These are phyloP conservation scores for Cybosia mesomella DNA, from an alignment of 2,888 invertebrate species.

Conservation along the genomic window DNA sequence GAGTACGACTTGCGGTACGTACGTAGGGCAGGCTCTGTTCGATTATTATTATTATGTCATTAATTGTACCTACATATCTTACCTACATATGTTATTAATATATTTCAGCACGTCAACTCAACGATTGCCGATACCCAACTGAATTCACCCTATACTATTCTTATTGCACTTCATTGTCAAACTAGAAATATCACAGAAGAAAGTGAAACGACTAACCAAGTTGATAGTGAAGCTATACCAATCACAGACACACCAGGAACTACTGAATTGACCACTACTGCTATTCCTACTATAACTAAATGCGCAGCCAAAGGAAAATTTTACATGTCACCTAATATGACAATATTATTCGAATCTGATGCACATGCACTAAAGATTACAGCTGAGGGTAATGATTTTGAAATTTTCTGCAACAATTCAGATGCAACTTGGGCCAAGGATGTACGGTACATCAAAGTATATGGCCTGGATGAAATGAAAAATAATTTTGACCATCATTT, in stretches of 20 bases:
- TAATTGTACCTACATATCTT: background rate
- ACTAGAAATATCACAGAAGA: constrained; percentile 41
- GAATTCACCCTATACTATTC: constrained; percentile 63
- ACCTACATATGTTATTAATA: background rate
- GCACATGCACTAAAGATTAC: constrained; percentile 58
- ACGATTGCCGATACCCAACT: constrained; percentile 70
- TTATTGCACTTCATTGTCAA: constrained; percentile 71
- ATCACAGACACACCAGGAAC: constrained; percentile 17
- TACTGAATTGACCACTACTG: constrained; percentile 7
- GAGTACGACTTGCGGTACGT: too few species aligned
- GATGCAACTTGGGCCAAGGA: constrained; percentile 55
- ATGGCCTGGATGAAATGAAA: constrained; percentile 68
- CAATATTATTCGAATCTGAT: constrained; percentile 63
- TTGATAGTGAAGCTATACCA: constrained; percentile 18
- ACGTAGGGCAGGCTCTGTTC: too few species aligned
- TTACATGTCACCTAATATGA: constrained; percentile 61
- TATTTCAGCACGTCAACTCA: constrained; percentile 65
- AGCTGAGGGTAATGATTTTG: constrained; percentile 59
- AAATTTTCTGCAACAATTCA: constrained; percentile 57
- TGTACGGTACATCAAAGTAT: constrained; percentile 67
- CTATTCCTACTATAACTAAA: constrained; percentile 15
- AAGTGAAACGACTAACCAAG: constrained; percentile 8
- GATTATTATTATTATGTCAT: too few species aligned
- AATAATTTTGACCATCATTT: constrained; percentile 78
- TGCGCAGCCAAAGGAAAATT: constrained; percentile 68